A percentile compares a stretch with the other conserved stretches of the same genome.
Conservation (phyloP, 2,888 invertebrate species). For the Harpalus rubripes region DNA sequence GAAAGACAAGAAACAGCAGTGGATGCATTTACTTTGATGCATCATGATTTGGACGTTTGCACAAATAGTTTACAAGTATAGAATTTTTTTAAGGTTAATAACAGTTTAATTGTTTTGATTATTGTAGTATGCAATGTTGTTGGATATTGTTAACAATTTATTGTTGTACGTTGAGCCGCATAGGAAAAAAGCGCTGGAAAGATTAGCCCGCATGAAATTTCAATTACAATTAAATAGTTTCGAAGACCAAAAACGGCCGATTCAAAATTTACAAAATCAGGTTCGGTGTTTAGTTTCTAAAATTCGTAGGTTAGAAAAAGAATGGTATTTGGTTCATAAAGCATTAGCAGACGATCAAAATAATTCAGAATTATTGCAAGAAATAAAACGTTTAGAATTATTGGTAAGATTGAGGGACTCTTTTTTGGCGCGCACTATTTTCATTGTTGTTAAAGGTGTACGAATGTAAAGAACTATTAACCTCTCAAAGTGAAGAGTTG, state of each 20-base stretch:
- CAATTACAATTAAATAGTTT: conserved; percentile 94
- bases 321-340: conserved; percentile 91
- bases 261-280: conserved; percentile 93
- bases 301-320: conserved; percentile 91
- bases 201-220: conserved; percentile 95
- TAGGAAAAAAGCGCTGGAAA: conserved; percentile 92
- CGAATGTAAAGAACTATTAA: conserved; percentile 93
- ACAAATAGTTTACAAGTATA: conserved; percentile 92
- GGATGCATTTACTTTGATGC: conserved; percentile 98
- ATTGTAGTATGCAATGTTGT: conserved; percentile 93
- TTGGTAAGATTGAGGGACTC: conserved; percentile 77
- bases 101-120: neutral
- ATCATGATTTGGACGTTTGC: conserved; percentile 98
- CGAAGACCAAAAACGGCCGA: conserved; percentile 94
- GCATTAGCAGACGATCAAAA: conserved; percentile 86
- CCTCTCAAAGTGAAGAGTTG: conserved; percentile 93
- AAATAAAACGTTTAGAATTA: conserved; percentile 86
- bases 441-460: conserved; percentile 80
- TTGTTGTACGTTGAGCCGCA: conserved; percentile 97
- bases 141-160: conserved; percentile 98
- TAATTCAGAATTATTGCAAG: conserved; percentile 81
- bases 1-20: conserved; percentile 92
- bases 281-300: conserved; percentile 88
- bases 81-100: neutral
- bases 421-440: neutral